Evolutionary conservation across 2,888 invertebrate genomes (phyloP), one percentile per base, ranked within the genome.

Genomic region (Galerucella pusilla): DNA sequence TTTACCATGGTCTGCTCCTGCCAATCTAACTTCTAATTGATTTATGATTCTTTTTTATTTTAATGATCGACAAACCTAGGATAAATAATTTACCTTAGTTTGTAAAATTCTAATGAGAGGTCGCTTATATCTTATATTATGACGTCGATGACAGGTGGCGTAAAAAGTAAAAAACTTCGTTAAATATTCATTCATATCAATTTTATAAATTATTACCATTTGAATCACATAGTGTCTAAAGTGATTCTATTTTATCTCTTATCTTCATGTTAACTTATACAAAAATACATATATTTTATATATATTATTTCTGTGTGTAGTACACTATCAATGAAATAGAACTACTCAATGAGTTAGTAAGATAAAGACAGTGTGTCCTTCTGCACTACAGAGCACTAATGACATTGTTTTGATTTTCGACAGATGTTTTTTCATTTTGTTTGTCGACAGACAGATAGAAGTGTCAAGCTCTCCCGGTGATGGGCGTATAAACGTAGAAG

Each of bases 1-100:
- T 80, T 83, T 83, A 85, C 85, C 85, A 85, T 85, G 85, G 83
- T 83, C 80, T 81, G 80, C 81, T 81, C 79, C 80, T 78, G 61
- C 69, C 78, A 77, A 80, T 78, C 28, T 60, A 65, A 77, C 75
- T 77, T 76, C 76, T 79, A 81, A 82, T 72, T 83, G 78, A 80
- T 82, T 83, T 80, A 81, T 80, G 81, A 79, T 82, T 82, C 71
- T 82, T 82, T 28, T 28, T 28, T 28, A 28, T 80, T 81, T 79
- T 81, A 77, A 79, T 83, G 81, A 82, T 83, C 80, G 79, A 79
- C 76, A 79, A 78, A 79, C 74, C 75, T 77, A 75, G 76, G 80
- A 79, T 80, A 81, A 82, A 81, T 80, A 81, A 80, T 79, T 80
- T 79, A 79, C 74, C 73, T 77, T 79, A 76, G 74, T 79, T 74